Percentiles rank a stretch among this genome's conserved stretches.
These are phyloP conservation scores for Nomada fucata DNA, from an alignment of 2,888 invertebrate species.

Conservation along the genomic window DNA sequence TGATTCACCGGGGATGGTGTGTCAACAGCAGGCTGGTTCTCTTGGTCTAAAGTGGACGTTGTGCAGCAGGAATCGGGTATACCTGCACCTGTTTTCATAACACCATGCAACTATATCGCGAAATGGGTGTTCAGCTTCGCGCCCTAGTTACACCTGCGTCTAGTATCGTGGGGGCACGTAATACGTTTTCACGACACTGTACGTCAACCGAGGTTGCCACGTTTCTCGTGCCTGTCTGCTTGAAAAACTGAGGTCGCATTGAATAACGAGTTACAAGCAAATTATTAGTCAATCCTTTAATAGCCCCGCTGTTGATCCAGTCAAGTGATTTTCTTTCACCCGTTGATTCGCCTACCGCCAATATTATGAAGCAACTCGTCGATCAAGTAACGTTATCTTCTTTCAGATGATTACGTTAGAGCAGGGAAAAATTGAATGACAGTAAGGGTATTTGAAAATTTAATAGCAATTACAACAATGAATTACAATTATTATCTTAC, in stretches of 20 bases:
- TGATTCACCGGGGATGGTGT: constrained; percentile 49
- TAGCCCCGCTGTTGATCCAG: constrained; percentile 7
- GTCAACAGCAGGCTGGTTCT: constrained; percentile 34
- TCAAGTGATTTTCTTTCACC: constrained; percentile 18
- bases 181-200: constrained; percentile 61
- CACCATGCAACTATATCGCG: constrained; percentile 53
- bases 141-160: constrained; percentile 78
- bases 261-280: constrained; percentile 49
- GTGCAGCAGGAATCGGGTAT: constrained; percentile 39
- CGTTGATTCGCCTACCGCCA: background rate
- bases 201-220: constrained; percentile 65
- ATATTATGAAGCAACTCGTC: background rate
- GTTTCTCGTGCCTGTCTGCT: constrained; percentile 53
- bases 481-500: background rate
- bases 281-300: constrained; percentile 48
- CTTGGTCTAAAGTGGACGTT: constrained; percentile 10
- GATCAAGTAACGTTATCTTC: constrained; percentile 15
- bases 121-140: constrained; percentile 75
- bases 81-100: constrained; percentile 63
- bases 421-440: no score
- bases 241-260: constrained; percentile 59
- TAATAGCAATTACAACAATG: background rate
- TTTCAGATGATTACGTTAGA: background rate
- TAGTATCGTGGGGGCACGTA: constrained; percentile 63
- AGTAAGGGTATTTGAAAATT: no score